phyloP scores from a whole-genome alignment of 1,140 invertebrate species.

The Ridgeia piscesae region DNA sequence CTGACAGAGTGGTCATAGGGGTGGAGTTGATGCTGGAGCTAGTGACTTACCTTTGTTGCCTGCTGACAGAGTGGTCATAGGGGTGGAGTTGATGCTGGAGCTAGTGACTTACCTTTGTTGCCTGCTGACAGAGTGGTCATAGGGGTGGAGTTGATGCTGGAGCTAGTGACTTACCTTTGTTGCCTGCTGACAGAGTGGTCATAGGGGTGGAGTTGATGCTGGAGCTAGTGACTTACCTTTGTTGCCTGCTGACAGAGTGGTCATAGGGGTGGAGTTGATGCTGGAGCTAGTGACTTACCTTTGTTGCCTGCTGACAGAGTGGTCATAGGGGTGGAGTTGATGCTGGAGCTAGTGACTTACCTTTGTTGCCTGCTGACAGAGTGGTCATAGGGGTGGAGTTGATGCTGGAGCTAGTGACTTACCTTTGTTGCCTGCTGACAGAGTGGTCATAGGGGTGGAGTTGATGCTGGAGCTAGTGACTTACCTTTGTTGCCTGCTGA shows the following conservation, averaged over 20 bases:
- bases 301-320: background rate
- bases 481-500: slow-evolving; percentile 7
- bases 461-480: background rate
- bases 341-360: background rate
- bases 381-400: background rate
- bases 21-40: too few species aligned
- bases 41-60: too few species aligned
- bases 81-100: too few species aligned
- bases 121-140: too few species aligned
- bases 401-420: background rate
- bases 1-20: too few species aligned
- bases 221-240: too few species aligned
- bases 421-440: background rate
- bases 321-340: background rate
- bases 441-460: background rate
- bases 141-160: too few species aligned
- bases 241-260: background rate
- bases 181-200: too few species aligned
- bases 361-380: background rate
- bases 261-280: background rate
- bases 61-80: too few species aligned
- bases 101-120: too few species aligned
- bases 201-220: too few species aligned
- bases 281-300: background rate
- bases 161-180: too few species aligned